Evolutionary conservation across 2,797 vertebrate species (phyloP), one percentile per base, ranked within the genome.

Genomic region (Rhinoraja longicauda): DNA sequence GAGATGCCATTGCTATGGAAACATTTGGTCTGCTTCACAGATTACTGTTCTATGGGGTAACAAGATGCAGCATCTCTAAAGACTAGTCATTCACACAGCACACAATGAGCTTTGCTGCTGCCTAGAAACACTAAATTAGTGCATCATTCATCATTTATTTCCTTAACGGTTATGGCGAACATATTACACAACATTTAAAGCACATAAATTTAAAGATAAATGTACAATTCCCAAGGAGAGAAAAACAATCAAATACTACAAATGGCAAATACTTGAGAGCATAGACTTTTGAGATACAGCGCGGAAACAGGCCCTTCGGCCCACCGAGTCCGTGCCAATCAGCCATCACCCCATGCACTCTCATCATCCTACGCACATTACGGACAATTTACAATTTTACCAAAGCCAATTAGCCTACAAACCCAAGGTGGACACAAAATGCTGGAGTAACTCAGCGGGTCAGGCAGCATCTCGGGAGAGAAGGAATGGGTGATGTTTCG

Each of bases 1-100:
- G 67, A 92, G 70, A 92, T 12, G 45, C 90, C 45, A 53, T 92
- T n/a, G 45, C 90, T 92, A 75, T 92, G 90, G 90, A 92, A 73
- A 92, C 90, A 73, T 39, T 29, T 53, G 36, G 67, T 32, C 64
- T 92, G 90, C 21, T 92, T 45, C 26, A 45, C 72, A 75, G 70
- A 73, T 92, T 73, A 57, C 90, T 29, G 39, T 75, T 91, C 67
- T 45, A 88, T 64, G 62, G 6, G 59, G 32, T n/a, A 86, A 86
- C 82, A 88, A 67, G 84, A 88, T n/a, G 7, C 24, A 57, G 70
- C 36, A n/a, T 19, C 36, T 53, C 45, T 75, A n/a, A 92, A 4
- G 32, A 57, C 45, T 24, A 92, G 72, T 92, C 39, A 73, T 53
- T 73, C 88, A 73, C 53, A 15, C 39, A 53, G 39, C 26, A 92